Percentiles rank a stretch among this genome's conserved stretches.
Conservation (phyloP, 2,113 vertebrate genomes). For the Phalacrocorax brasilianus region DNA sequence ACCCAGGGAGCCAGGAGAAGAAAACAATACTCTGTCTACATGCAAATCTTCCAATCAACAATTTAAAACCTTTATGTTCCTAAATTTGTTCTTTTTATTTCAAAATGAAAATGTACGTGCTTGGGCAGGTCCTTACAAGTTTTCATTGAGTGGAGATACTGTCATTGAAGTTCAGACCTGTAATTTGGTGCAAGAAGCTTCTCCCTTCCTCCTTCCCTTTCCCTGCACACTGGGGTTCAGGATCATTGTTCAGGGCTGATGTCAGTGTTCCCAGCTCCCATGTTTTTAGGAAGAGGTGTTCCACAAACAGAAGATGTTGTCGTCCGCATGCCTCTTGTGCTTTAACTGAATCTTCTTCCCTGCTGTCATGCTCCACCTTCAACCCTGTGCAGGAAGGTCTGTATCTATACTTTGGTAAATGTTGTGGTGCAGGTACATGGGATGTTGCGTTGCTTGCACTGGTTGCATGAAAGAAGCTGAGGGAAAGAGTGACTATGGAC, state of each 20-base stretch:
- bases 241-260: background rate
- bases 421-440: background rate
- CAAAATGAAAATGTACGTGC: conserved; percentile 2
- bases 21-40: conserved; percentile 78
- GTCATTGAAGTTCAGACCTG: background rate
- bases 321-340: background rate
- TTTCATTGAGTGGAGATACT: background rate
- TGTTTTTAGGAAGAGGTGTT: background rate
- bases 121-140: conserved; percentile 11
- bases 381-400: background rate
- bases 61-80: conserved; percentile 75
- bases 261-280: background rate
- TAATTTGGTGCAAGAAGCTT: background rate
- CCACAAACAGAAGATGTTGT: background rate
- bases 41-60: conserved; percentile 78
- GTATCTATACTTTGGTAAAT: background rate
- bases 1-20: conserved; percentile 75
- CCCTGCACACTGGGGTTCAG: background rate
- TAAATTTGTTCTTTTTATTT: conserved; percentile 57
- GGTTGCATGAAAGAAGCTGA: background rate
- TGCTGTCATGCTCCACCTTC: background rate
- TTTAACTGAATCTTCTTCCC: rapidly evolving
- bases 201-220: background rate
- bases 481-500: background rate
- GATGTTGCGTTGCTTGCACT: background rate